These are phyloP conservation scores for Drosophila neonasuta DNA, from an alignment of 2,888 invertebrate genomes.

Conservation along the genomic window DNA sequence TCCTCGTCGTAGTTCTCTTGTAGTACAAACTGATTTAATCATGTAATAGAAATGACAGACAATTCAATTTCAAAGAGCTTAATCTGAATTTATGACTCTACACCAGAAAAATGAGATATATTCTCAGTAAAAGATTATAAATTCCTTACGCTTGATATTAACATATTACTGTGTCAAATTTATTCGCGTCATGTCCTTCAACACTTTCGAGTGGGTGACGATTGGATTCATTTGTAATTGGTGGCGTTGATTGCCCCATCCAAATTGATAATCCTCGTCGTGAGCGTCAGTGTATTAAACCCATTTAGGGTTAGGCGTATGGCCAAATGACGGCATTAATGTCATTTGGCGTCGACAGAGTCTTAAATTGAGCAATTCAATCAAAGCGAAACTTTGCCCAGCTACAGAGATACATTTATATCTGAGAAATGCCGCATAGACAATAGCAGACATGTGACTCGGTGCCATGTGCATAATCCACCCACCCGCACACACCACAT, in stretches of 20 bases:
- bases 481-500: slow-evolving; percentile 17
- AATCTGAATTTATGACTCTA: slow-evolving; percentile 43
- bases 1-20: not conserved
- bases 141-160: not conserved
- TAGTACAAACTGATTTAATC: slow-evolving; percentile 22
- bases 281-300: slow-evolving; percentile 31
- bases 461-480: slow-evolving; percentile 64
- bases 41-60: slow-evolving; percentile 46
- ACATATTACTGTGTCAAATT: not conserved
- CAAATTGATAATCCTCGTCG: slow-evolving; percentile 10
- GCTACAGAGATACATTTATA: slow-evolving; percentile 34
- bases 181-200: not conserved
- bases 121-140: not conserved
- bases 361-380: slow-evolving; percentile 74
- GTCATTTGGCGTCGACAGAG: slow-evolving; percentile 33
- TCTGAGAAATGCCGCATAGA: slow-evolving; percentile 54
- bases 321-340: slow-evolving; percentile 35
- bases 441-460: slow-evolving; percentile 59
- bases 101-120: slow-evolving; percentile 16
- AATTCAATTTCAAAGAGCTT: slow-evolving; percentile 50
- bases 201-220: not conserved
- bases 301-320: slow-evolving; percentile 43
- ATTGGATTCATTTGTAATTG: not conserved
- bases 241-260: not conserved
- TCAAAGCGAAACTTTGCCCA: slow-evolving; percentile 54